Evolutionary conservation across 2,797 vertebrate genomes (phyloP), one percentile per base, ranked within the genome.

Genomic region (Acropternis orthonyx): DNA sequence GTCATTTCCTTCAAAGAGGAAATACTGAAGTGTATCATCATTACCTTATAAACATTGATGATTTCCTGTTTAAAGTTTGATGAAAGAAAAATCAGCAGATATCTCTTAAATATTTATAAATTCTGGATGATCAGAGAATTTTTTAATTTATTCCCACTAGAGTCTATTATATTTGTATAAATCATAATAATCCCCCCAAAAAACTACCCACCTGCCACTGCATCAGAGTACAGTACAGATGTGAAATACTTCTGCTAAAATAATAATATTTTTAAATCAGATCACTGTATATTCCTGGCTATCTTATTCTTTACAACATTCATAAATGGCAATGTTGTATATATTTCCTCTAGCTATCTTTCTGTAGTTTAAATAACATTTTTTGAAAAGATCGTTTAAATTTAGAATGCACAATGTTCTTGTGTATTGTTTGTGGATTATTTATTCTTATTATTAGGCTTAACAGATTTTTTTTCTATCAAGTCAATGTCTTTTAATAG

Each of bases 131-230:
- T n/a, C 23, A 46, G 12, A 58, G 13, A 22, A 23, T 14, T 62
- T 86, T 85, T 43, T 30, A 37, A 58, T 51, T 34, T 69, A 81
- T 43, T 68, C 5, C 1, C 20, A 21, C 23, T 48, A 65, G 5
- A 48, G 67, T 32, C 2, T 20, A n/a, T 8, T 28, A 15, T 36
- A 54, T 65, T 89, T 52, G 0, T 63, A 59, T 34, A 58, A 89
- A 85, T 43, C 5, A 9, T 82, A 36, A 12, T 26, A 10, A 46
- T 7, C 5, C 2, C 2, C 2, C 2, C 6, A 7, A 59, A 74
- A 28, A 24, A 6, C 0, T 5, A 32, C 4, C 3, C 3, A 72
- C 4, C 4, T 72, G 52, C 21, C 51, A 30, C 23, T 41, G 22
- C 19, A 30, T 34, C 4, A 20, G 20, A 32, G 7, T 43, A 51